A percentile compares a stretch with the other conserved stretches of the same genome.
Conservation (phyloP, 2,113 vertebrate genomes). For the Scolopax mira region DNA sequence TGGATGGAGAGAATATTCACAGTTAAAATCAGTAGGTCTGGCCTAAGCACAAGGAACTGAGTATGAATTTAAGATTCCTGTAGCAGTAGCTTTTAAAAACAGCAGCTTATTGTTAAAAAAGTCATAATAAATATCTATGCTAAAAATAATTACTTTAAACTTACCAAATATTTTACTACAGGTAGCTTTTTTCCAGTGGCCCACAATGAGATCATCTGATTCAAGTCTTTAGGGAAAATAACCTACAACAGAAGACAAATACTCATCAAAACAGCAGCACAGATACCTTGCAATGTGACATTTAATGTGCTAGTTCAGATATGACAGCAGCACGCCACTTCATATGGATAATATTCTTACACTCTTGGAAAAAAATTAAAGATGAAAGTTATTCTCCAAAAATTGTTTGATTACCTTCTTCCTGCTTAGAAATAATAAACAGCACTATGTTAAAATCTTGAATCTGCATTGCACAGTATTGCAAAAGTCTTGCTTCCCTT, state of each 20-base stretch:
- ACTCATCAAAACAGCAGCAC: neutral
- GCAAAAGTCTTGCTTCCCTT: neutral
- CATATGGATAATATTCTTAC: neutral
- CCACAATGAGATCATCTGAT: neutral
- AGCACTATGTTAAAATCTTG: neutral
- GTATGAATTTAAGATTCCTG: neutral
- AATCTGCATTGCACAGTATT: neutral
- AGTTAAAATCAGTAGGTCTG: neutral
- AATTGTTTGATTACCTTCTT: neutral
- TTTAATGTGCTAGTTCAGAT: neutral
- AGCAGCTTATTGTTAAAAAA: neutral
- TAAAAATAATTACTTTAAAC: neutral
- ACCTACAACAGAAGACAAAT: neutral
- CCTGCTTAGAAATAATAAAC: neutral
- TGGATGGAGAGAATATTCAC: neutral
- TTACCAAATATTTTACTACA: neutral
- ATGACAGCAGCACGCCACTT: neutral
- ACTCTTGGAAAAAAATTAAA: neutral
- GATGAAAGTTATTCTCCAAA: neutral
- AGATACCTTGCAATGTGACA: neutral
- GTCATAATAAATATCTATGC: neutral
- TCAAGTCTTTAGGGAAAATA: neutral
- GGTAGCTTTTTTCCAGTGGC: neutral
- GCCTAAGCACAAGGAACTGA: neutral
- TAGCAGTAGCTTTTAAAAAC: neutral